phyloP scores from a whole-genome alignment of 2,888 invertebrate species.

The Meloe dianella region DNA sequence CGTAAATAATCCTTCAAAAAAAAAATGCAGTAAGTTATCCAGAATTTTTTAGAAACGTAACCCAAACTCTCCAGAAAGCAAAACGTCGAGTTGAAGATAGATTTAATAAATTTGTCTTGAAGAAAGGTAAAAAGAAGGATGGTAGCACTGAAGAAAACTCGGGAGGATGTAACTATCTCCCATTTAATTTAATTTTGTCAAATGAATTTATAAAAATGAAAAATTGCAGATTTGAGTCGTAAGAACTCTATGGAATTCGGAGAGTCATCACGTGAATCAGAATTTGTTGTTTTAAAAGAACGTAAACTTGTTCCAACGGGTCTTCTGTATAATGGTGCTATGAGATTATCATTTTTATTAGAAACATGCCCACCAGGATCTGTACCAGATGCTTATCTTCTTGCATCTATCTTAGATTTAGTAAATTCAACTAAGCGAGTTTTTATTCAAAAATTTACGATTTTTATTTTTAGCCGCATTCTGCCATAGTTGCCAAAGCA shows the following conservation, averaged over 20 bases:
- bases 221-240: slow-evolving; percentile 70
- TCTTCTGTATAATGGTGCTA: slow-evolving; percentile 85
- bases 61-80: slow-evolving; percentile 77
- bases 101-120: slow-evolving; percentile 81
- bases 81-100: slow-evolving; percentile 89
- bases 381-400: slow-evolving; percentile 94
- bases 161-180: slow-evolving; percentile 69
- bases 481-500: slow-evolving; percentile 92
- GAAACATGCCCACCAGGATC: slow-evolving; percentile 96
- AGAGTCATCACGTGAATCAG: slow-evolving; percentile 81
- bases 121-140: slow-evolving; percentile 87
- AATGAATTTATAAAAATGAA: not conserved
- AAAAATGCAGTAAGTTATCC: not conserved
- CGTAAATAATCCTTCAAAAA: slow-evolving; percentile 23
- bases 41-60: slow-evolving; percentile 61
- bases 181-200: slow-evolving; percentile 10
- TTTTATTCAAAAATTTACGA: not conserved
- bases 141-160: slow-evolving; percentile 87
- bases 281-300: slow-evolving; percentile 87
- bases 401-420: slow-evolving; percentile 92
- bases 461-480: slow-evolving; percentile 75
- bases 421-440: slow-evolving; percentile 62
- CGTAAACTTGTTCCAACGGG: slow-evolving; percentile 80
- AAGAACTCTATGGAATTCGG: slow-evolving; percentile 84
- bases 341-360: slow-evolving; percentile 87